phyloP scores from a whole-genome alignment of 2,888 invertebrate genomes.

The Andrena haemorrhoa region DNA sequence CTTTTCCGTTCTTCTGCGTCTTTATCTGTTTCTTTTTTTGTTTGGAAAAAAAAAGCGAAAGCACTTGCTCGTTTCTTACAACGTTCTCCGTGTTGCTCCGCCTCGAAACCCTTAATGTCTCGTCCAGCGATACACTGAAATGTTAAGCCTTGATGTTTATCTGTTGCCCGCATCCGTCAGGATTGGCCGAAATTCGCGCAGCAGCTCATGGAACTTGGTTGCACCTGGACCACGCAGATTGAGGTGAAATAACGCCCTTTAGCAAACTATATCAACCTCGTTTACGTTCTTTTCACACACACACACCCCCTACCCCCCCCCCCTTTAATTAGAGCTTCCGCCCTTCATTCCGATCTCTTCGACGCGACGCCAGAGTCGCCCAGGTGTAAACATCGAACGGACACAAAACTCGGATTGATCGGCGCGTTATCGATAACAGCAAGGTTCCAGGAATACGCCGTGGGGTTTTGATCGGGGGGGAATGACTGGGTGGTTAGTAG shows the following conservation, averaged over 20 bases:
- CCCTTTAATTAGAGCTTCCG: background rate
- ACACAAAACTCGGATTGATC: too few species aligned
- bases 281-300: constrained; percentile 20
- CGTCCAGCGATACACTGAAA: constrained; percentile 49
- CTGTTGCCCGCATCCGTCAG: constrained; percentile 86
- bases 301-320: background rate
- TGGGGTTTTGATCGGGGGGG: too few species aligned
- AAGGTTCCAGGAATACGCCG: too few species aligned
- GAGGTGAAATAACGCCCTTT: constrained; percentile 87
- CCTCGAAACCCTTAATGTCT: constrained; percentile 20
- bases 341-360: background rate
- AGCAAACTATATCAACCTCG: constrained; percentile 47
- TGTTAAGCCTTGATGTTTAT: constrained; percentile 78
- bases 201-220: constrained; percentile 93
- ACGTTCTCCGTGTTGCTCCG: background rate
- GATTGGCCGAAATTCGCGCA: constrained; percentile 95
- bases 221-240: constrained; percentile 92
- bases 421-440: too few species aligned
- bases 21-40: too few species aligned
- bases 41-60: background rate
- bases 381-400: background rate
- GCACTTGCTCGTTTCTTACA: background rate
- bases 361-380: background rate
- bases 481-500: too few species aligned
- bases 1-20: too few species aligned